Conservation (phyloP, 2,797 vertebrate genomes). For the Antrozous pallidus region DNA sequence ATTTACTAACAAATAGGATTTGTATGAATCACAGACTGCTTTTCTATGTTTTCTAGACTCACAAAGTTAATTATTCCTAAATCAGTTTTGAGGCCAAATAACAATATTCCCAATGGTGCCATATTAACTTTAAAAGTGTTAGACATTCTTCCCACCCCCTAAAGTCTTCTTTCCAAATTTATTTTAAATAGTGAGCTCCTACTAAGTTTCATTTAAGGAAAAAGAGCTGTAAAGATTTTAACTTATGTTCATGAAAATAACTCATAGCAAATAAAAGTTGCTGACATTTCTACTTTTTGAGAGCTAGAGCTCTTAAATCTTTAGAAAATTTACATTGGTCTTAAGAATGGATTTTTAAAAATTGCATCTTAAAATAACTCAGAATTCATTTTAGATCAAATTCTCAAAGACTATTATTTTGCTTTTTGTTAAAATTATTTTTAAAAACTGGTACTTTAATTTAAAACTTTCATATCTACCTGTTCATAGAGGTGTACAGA, state of each 20-base stretch:
- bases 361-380: constrained; percentile 27
- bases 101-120: constrained; percentile 6
- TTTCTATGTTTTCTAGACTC: neutral
- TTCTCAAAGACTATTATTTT: constrained; percentile 26
- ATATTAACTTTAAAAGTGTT: neutral
- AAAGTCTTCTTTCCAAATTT: constrained; percentile 28
- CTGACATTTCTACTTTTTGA: neutral
- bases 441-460: constrained; percentile 5
- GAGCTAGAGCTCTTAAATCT: neutral
- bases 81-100: neutral
- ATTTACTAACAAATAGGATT: neutral
- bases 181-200: constrained; percentile 35
- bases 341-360: constrained; percentile 22
- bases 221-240: constrained; percentile 26
- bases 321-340: neutral
- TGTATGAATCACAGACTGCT: neutral
- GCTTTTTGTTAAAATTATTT: constrained; percentile 41
- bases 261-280: neutral
- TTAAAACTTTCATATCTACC: constrained; percentile 3
- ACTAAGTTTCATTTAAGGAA: constrained; percentile 44
- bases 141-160: neutral
- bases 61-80: constrained; percentile 18
- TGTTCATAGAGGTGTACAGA: neutral
- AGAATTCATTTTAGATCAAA: constrained; percentile 23
- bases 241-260: constrained; percentile 33